Base-by-base conservation (phyloP, 2,797 vertebrate species). In the Arctocebus calabarensis region DNA sequence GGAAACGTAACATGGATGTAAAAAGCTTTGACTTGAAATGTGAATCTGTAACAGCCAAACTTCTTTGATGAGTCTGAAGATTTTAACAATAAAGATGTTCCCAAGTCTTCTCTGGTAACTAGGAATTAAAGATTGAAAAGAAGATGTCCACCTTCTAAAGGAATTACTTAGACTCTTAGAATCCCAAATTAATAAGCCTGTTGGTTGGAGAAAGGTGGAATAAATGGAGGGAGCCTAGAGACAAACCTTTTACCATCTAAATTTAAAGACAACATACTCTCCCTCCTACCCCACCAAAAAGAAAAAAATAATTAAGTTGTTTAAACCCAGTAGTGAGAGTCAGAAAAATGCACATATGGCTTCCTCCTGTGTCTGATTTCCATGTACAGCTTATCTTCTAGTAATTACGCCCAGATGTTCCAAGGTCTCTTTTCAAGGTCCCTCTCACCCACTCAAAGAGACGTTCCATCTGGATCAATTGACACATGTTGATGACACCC, bases 41-140 rank as follows among this genome's bases (percentile, higher is more conserved):
- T 32, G 55, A 82, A 61, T 66, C 37, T 61, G 11, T 71, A 66
- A 91, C 20, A 85, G 45, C 19, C 75, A 79, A 22, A 32, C 78
- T 91, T 93, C 86, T 84, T 84, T 7, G 12, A 75, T 73, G 97
- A 84, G 59, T 62, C 59, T 70, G 61, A 84, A 34, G 57, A 32
- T 81, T 85, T 91, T 71, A 78, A 59, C 37, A 71, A 40, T 84
- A 82, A 61, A 66, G 43, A 81, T 64, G 62, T 17, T 88, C 57
- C 73, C 17, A 40, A 64, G 59, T 79, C 88, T 89, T 66, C 55
- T 93, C 3, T 40, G 43, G 52, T 73, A 88, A 82, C 11, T 48
- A 61, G 27, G 73, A 88, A 59, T 32, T 43, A 62, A 59, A 90
- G 64, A 34, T 3, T 82, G 68, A 57, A 82, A 62, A 82, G 45